Evolutionary conservation across 1,140 invertebrate species (phyloP), one percentile per base, ranked within the genome.

Genomic region (Micrasema longulum): DNA sequence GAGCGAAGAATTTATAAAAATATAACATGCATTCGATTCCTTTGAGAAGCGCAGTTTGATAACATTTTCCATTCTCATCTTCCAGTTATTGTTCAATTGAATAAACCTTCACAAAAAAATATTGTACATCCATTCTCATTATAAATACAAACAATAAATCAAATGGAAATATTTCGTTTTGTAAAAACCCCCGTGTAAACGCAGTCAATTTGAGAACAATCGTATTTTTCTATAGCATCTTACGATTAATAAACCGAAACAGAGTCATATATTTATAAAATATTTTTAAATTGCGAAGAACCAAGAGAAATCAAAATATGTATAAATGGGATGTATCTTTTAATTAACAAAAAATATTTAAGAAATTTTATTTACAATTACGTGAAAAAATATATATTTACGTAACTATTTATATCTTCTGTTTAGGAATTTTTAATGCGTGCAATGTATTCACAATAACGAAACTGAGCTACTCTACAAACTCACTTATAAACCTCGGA

Each of bases 1-100:
- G 52, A 72, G 74, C 72, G 74, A 70, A 75, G 53, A 31, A 41
- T 69, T 57, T 55, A 70, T 60, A 60, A 69, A 48, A 35, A 60
- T n/a, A n/a, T n/a, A n/a, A n/a, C n/a, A n/a, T n/a, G n/a, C n/a
- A n/a, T n/a, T n/a, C n/a, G n/a, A n/a, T n/a, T n/a, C 43, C 16
- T 55, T 31, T 60, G 38, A 60, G 11, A 60, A 53, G 36, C 31
- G 16, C 35, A 57, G 35, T 36, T 16, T n/a, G 36, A 23, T 41
- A 43, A 60, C 41, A 31, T 57, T 20, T n/a, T n/a, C n/a, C n/a
- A n/a, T n/a, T n/a, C 26, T 31, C 26, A 31, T 31, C 26, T 31
- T 31, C 26, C 26, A 4, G 7, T 31, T 31, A 31, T 31, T 4
- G 7, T 31, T 31, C 26, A 31, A 31, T n/a, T n/a, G n/a, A n/a